Evolutionary conservation across 92 coral and sea anemone genomes (phyloP).

Genomic region (Zoanthus gigantus): DNA sequence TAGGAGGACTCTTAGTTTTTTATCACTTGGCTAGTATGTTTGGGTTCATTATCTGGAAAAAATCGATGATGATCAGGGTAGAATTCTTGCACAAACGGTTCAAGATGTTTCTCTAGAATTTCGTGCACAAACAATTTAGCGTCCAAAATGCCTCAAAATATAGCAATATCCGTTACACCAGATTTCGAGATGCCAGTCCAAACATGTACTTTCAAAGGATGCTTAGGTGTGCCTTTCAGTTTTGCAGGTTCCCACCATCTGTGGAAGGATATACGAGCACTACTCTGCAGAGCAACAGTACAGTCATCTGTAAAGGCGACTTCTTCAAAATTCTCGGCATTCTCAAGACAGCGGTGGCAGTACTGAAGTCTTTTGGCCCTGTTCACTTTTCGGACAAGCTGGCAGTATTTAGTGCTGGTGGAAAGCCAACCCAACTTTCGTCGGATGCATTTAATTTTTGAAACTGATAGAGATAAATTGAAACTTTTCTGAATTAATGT

Average conservation of each 20-base stretch:
- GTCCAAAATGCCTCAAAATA: no score
- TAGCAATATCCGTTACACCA: conserved; percentile 28
- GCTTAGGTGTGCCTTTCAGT: conserved; percentile 48
- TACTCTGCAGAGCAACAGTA: conserved; percentile 41
- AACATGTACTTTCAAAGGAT: conserved; percentile 44
- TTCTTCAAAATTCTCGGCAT: conserved; percentile 20
- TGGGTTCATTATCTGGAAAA: no score
- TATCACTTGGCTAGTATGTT: no score
- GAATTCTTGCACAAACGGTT: no score
- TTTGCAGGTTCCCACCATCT: conserved; percentile 51
- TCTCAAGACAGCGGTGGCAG: conserved; percentile 31
- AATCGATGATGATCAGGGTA: no score
- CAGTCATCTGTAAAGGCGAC: conserved; percentile 47
- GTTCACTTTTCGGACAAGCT: conserved; percentile 65
- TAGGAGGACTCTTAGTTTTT: no score
- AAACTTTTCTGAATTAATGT: conserved; percentile 30
- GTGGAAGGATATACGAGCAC: conserved; percentile 42
- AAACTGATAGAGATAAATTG: conserved; percentile 24
- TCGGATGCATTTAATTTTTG: conserved; percentile 40
- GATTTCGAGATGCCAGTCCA: conserved; percentile 43
- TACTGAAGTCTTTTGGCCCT: conserved; percentile 37
- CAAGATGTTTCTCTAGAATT: no score
- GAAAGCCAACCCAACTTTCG: conserved; percentile 71
- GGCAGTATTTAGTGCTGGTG: conserved; percentile 71
- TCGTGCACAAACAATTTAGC: no score